Conservation (phyloP, 2,888 invertebrate species). For the Mayetiola destructor region DNA sequence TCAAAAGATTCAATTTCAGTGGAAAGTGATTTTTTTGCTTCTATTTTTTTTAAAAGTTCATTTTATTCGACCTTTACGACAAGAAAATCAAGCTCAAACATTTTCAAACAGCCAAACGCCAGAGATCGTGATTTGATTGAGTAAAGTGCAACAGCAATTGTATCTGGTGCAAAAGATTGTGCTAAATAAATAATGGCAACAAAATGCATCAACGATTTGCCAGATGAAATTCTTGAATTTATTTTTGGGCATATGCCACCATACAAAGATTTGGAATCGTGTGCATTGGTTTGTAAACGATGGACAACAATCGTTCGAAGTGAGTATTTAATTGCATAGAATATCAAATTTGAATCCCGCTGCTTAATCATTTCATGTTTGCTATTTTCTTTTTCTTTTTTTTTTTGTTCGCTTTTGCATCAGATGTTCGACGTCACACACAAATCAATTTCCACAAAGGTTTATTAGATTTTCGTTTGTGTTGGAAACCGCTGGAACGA, state of each 20-base stretch:
- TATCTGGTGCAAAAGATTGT: no score
- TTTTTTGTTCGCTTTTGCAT: slow-evolving; percentile 25
- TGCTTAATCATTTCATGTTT: not conserved
- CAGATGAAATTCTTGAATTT: slow-evolving; percentile 87
- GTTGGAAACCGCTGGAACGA: slow-evolving; percentile 50
- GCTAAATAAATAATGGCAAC: no score
- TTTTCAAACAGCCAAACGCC: no score
- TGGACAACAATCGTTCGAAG: slow-evolving; percentile 77
- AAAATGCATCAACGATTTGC: slow-evolving; percentile 50
- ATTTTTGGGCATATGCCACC: slow-evolving; percentile 79
- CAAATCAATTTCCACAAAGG: slow-evolving; percentile 61
- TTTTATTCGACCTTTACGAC: no score
- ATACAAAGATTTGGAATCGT: slow-evolving; percentile 76
- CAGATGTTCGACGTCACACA: slow-evolving; percentile 67
- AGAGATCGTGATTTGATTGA: not conserved
- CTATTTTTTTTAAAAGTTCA: no score
- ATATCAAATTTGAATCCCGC: not conserved
- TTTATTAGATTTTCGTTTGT: slow-evolving; percentile 56
- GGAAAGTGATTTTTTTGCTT: not conserved
- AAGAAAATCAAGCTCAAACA: not conserved
- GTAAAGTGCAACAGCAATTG: no score
- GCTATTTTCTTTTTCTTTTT: not conserved
- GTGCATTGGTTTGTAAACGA: slow-evolving; percentile 70
- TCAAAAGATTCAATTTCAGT: no score
- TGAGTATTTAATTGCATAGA: slow-evolving; percentile 38